These are phyloP conservation scores for Eristalis tenax DNA, from an alignment of 2,888 invertebrate genomes.

Conservation along the genomic window DNA sequence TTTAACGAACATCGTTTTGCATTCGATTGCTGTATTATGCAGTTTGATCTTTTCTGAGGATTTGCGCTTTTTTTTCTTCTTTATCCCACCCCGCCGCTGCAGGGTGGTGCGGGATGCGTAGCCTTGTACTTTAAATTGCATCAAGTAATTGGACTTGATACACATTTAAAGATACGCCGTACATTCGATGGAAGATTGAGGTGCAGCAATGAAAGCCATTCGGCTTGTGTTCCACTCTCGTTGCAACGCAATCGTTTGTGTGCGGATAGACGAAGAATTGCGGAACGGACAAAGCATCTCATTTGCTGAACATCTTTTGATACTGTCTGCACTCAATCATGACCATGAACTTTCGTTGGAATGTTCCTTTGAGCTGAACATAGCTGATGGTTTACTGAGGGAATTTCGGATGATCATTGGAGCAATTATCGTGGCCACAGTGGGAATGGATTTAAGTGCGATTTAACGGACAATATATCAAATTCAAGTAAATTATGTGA, in stretches of 20 bases:
- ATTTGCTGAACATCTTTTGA: not conserved
- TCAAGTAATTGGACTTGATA: constrained; percentile 11
- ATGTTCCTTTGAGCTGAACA: no score
- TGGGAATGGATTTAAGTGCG: no score
- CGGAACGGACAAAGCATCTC: not conserved
- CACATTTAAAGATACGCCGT: not conserved
- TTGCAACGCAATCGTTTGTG: not conserved
- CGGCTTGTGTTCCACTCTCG: not conserved
- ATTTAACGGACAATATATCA: no score
- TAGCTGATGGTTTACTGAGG: no score
- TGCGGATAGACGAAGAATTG: not conserved
- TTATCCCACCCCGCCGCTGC: not conserved
- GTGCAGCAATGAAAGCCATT: not conserved
- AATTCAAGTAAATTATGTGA: no score
- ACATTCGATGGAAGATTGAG: not conserved
- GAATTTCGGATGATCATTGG: no score
- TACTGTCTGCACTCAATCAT: no score
- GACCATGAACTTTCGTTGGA: no score
- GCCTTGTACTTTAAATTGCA: constrained; percentile 4
- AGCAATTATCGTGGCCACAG: no score
- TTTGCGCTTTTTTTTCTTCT: constrained; percentile 10
- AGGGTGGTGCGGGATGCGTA: not conserved
- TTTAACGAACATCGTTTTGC: constrained; percentile 56
- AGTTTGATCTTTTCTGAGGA: constrained; percentile 60
- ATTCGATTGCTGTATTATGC: constrained; percentile 56